phyloP scores from a whole-genome alignment of 2,797 vertebrate species.

The Hemibagrus guttatus region DNA sequence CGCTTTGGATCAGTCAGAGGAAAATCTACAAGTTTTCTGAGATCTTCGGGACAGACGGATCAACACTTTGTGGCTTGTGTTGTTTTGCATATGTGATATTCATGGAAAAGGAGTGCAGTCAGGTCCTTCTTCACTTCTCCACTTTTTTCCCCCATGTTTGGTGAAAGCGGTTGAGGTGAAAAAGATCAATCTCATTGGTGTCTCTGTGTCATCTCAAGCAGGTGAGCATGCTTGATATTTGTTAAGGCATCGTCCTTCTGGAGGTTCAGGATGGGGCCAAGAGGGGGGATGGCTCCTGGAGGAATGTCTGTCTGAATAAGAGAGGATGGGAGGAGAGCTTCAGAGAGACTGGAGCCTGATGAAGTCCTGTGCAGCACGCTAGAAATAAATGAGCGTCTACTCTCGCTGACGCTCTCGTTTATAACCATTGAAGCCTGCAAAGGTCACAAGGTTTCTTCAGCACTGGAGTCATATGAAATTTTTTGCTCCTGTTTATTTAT shows the following conservation, averaged over 20 bases:
- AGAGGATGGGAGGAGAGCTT: conserved; percentile 7
- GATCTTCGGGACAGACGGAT: neutral
- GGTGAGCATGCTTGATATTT: neutral
- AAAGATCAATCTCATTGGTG: neutral
- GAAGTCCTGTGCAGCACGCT: neutral
- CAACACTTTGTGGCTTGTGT: neutral
- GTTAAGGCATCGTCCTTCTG: conserved; percentile 4
- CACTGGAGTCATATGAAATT: neutral
- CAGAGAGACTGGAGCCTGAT: conserved; percentile 15
- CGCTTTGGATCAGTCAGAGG: neutral
- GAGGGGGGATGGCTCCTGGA: conserved; percentile 3
- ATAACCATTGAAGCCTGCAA: neutral
- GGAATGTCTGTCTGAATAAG: conserved; percentile 21
- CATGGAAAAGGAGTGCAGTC: neutral
- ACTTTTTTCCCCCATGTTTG: neutral
- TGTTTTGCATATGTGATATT: neutral
- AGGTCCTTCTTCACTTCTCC: neutral
- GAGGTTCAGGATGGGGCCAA: conserved; percentile 6
- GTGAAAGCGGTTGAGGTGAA: neutral
- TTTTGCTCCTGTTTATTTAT: neutral
- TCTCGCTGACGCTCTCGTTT: neutral
- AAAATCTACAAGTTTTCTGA: neutral
- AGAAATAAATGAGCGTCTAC: conserved; percentile 6
- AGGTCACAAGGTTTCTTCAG: neutral
- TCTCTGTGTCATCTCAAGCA: neutral